Percentiles rank a stretch among this genome's conserved stretches.
These are phyloP conservation scores for Babylonia areolata DNA, from an alignment of 1,140 invertebrate species.

Conservation along the genomic window DNA sequence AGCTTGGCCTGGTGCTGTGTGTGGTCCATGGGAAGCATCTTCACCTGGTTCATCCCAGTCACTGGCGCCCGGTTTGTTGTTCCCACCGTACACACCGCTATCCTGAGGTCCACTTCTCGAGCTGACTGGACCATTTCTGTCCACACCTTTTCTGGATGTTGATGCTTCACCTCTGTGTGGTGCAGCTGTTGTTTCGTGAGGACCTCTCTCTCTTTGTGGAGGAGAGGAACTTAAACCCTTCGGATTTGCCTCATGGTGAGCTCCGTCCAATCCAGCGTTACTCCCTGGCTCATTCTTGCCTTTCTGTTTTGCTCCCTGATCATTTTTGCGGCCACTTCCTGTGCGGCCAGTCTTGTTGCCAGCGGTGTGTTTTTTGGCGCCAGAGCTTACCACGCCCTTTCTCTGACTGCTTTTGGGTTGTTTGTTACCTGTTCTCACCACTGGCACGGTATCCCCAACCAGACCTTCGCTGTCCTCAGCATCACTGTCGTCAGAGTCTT, in stretches of 20 bases:
- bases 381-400: not conserved
- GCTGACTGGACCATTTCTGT: not conserved
- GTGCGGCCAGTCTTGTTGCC: not conserved
- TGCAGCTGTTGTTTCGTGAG: not conserved
- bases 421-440: not conserved
- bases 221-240: not conserved
- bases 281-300: not conserved
- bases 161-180: not conserved
- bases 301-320: not conserved
- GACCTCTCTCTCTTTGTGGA: not conserved
- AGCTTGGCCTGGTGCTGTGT: not conserved
- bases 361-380: not conserved
- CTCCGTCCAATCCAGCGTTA: not conserved
- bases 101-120: not conserved
- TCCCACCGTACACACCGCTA: not conserved
- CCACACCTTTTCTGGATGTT: not conserved
- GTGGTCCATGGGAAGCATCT: not conserved
- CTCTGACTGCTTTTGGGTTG: not conserved
- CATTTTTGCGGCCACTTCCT: not conserved
- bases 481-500: not conserved
- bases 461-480: not conserved
- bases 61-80: not conserved
- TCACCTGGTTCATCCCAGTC: not conserved
- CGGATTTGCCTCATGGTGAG: not conserved
- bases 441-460: not conserved